A percentile compares a stretch with the other conserved stretches of the same genome.
Evolutionary conservation across 30 jellyfish, hydroid and myxozoan species (phyloP).

Genomic region (Sanderia malayensis): DNA sequence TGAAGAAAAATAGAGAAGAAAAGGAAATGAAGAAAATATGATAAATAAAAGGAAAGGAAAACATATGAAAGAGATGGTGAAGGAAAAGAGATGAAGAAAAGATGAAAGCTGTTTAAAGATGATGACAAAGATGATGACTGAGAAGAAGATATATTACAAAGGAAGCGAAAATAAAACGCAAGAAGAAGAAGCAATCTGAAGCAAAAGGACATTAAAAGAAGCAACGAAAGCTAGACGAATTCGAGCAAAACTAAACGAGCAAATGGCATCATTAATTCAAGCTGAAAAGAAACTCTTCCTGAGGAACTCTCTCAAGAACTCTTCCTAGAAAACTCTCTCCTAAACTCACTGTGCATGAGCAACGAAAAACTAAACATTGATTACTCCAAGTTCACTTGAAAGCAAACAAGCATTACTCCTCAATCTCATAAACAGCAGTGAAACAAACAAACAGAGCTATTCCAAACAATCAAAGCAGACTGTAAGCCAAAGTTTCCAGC

Average conservation of each 20-base stretch:
- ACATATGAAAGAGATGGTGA: neutral
- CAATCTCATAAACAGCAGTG: neutral
- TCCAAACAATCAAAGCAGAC: too few relatives aligned
- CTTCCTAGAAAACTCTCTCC: too few relatives aligned
- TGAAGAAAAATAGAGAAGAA: neutral
- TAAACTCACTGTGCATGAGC: too few relatives aligned
- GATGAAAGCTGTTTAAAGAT: neutral
- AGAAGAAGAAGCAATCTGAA: neutral
- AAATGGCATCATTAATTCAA: too few relatives aligned
- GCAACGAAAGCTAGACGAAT: too few relatives aligned
- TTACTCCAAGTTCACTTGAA: too few relatives aligned
- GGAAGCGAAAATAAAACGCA: neutral
- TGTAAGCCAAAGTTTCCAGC: too few relatives aligned
- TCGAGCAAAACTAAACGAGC: too few relatives aligned
- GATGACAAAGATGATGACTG: neutral
- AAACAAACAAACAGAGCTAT: neutral
- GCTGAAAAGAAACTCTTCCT: too few relatives aligned
- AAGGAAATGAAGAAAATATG: neutral
- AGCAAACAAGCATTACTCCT: too few relatives aligned
- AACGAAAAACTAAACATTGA: too few relatives aligned
- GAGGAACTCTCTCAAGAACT: too few relatives aligned
- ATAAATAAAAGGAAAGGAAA: neutral
- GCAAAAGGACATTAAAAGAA: neutral
- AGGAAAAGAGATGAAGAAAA: neutral
- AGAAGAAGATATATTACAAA: neutral